Conservation (phyloP, 2,113 vertebrate genomes). For the Sialia sialis region DNA sequence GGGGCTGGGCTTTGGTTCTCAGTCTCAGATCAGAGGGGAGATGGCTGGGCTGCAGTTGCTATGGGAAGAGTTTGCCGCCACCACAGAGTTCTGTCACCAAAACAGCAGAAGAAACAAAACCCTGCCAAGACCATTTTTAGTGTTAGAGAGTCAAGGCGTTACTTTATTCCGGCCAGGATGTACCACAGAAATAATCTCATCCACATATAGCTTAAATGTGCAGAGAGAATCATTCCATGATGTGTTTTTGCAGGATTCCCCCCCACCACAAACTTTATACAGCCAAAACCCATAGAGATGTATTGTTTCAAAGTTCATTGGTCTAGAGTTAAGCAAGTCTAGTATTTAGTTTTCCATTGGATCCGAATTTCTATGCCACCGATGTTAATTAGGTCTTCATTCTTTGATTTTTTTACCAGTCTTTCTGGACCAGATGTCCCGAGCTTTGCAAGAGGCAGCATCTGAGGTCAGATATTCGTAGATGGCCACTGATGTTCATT, state of each 20-base stretch:
- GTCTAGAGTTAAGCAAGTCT: not conserved
- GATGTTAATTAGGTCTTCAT: not conserved
- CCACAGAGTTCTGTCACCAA: not conserved
- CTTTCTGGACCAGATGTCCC: not conserved
- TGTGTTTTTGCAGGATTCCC: not conserved
- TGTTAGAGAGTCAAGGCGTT: not conserved
- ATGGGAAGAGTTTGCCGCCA: not conserved
- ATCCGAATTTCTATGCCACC: accelerated
- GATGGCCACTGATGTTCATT: not conserved
- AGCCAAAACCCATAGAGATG: not conserved
- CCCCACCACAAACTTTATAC: not conserved
- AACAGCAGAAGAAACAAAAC: not conserved
- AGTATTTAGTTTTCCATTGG: not conserved
- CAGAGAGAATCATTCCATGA: not conserved
- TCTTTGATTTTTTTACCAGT: not conserved
- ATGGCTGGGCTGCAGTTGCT: not conserved
- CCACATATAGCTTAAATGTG: no score
- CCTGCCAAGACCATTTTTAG: not conserved
- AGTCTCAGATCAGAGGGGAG: accelerated
- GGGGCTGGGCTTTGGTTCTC: not conserved
- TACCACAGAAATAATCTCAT: not conserved
- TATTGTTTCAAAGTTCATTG: not conserved
- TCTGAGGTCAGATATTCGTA: accelerated
- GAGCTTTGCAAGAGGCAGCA: not conserved
- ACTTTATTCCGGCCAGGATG: not conserved